These are phyloP conservation scores for Cyprinus carpio DNA, from an alignment of 2,113 vertebrate genomes.

Conservation along the genomic window DNA sequence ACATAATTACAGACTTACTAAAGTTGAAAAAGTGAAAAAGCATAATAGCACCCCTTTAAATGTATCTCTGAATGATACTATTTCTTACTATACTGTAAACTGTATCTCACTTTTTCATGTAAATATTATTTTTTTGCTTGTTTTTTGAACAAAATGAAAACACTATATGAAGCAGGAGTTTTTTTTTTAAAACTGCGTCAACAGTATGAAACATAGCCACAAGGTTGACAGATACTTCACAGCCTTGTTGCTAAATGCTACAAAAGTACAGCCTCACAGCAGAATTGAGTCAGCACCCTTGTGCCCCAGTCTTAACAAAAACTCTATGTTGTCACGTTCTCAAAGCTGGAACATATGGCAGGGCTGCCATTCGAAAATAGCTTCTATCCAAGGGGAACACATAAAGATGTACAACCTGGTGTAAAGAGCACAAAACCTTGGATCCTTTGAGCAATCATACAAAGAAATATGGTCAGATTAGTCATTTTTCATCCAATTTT, in stretches of 20 bases:
- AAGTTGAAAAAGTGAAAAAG: too few species aligned
- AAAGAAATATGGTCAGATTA: not conserved
- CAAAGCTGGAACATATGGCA: slow-evolving; percentile 18
- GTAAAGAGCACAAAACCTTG: not conserved
- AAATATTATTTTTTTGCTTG: too few species aligned
- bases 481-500: not conserved
- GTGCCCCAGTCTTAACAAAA: slow-evolving; percentile 3
- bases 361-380: not conserved
- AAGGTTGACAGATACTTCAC: not conserved
- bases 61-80: too few species aligned
- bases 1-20: too few species aligned
- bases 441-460: not conserved
- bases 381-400: not conserved
- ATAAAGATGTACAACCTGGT: not conserved
- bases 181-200: not conserved
- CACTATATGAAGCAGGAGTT: not conserved
- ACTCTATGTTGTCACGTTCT: not conserved
- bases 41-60: too few species aligned
- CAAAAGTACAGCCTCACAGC: not conserved
- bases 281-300: not conserved
- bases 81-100: too few species aligned
- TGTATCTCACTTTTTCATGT: too few species aligned
- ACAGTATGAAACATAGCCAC: not conserved
- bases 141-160: not conserved
- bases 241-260: not conserved